Percentiles rank a stretch among this genome's conserved stretches.
phyloP scores from a whole-genome alignment of 2,797 vertebrate species.

The Vultur gryphus region DNA sequence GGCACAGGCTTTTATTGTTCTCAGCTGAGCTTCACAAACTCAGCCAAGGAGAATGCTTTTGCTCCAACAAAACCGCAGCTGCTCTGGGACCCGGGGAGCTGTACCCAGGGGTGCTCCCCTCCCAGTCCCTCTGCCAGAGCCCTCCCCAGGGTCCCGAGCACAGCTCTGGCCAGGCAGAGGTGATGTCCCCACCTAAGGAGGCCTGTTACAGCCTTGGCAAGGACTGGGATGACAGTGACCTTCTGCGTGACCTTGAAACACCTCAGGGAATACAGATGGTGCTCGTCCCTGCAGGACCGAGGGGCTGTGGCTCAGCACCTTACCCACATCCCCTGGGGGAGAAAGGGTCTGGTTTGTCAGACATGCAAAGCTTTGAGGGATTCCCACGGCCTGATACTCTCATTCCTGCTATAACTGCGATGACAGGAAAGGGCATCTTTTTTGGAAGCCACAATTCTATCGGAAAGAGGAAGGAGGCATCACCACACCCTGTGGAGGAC shows the following conservation, averaged over 20 bases:
- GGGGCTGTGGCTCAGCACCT: background rate
- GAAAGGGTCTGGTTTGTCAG: background rate
- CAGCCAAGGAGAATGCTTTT: background rate
- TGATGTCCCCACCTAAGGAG: background rate
- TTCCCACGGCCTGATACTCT: background rate
- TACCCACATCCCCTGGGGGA: background rate
- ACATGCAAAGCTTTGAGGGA: background rate
- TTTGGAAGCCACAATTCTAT: background rate
- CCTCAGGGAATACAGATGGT: accelerated
- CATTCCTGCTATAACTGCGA: background rate
- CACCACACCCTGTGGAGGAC: background rate
- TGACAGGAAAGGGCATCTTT: background rate
- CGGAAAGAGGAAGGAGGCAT: background rate
- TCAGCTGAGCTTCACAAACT: background rate
- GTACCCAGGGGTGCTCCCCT: background rate
- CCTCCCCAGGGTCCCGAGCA: accelerated
- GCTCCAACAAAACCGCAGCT: background rate
- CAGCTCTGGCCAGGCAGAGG: background rate
- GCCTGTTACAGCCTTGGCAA: background rate
- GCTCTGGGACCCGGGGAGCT: background rate
- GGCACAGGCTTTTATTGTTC: background rate
- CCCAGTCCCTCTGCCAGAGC: background rate
- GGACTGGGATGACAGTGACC: background rate
- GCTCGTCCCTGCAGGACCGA: accelerated
- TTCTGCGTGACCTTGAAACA: background rate